Evolutionary conservation across 2,888 invertebrate genomes (phyloP), one percentile per base, ranked within the genome.

Genomic region (Laspeyria flexula): DNA sequence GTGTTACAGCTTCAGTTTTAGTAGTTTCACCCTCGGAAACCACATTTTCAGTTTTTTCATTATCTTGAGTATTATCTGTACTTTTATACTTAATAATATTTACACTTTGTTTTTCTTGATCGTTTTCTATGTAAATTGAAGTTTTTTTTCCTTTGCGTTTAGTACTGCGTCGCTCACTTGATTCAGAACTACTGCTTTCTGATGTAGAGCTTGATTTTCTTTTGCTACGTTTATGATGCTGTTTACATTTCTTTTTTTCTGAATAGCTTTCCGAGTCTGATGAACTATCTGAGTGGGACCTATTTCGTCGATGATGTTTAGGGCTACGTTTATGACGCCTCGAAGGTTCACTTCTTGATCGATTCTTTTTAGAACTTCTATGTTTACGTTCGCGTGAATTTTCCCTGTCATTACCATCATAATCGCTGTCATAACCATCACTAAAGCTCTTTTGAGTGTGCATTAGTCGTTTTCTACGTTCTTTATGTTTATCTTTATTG

Each of bases 301-400:
- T 75, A 60, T 80, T 77, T 29, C 79, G 81, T 13, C 79, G 81
- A 16, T 73, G 75, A 65, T 83, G 75, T 69, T 74, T 86, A 21
- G 77, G 71, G 51, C 81, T 85, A 60, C 72, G 78, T 70, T 81
- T 79, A 44, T 83, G 75, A 47, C 81, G 73, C 60, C 88, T 83
- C 12, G 90, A 85, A 59, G 83, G 92, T 67, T 93, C 93, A 74
- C 92, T 90, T 75, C 86, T 93, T 1, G 93, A 93, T 68, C 93
- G 77, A 66, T 71, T 85, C 70, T 90, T 91, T 63, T 82, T 88
- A 33, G 81, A 73, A 54, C 66, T 84, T 58, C 64, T 79, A 41
- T 79, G 64, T 60, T 78, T 87, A 44, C 69, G 77, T 30, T 83
- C 83, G 16, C 75, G 63, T 11, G 75, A 69, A 29, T 73, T 71